A percentile compares a stretch with the other conserved stretches of the same genome.
These are phyloP conservation scores for Lobophora halterata DNA, from an alignment of 2,888 invertebrate genomes.

Conservation along the genomic window DNA sequence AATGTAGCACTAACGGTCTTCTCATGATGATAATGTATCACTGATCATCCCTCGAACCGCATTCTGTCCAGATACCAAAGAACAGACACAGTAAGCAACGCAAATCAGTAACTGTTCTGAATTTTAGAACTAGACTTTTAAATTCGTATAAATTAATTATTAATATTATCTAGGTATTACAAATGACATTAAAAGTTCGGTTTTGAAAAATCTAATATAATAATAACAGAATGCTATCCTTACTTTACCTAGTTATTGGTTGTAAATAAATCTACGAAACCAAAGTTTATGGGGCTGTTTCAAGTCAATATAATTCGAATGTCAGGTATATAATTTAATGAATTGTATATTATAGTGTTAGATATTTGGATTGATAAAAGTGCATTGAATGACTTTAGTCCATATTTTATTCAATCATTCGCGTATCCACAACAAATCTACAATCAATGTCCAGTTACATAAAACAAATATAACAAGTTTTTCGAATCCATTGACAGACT, in stretches of 20 bases:
- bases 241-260: too few species aligned
- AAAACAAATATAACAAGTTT: constrained; percentile 48
- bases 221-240: too few species aligned
- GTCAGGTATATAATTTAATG: too few species aligned
- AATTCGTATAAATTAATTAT: too few species aligned
- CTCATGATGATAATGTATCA: constrained; percentile 3
- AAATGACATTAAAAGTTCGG: too few species aligned
- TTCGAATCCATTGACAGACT: constrained; percentile 56
- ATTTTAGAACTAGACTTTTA: too few species aligned
- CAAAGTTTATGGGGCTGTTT: too few species aligned
- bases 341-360: background rate
- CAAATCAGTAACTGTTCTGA: too few species aligned
- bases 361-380: background rate
- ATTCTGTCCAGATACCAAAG: constrained; percentile 7
- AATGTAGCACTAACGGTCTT: constrained; percentile 18
- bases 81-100: background rate
- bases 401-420: constrained; percentile 10
- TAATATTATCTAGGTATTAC: too few species aligned
- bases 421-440: constrained; percentile 9
- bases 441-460: constrained; percentile 38
- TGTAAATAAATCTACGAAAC: too few species aligned
- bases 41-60: constrained; percentile 25
- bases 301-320: too few species aligned
- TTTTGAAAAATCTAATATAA: too few species aligned
- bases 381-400: background rate